These are phyloP conservation scores for Eristalinus sepulchralis DNA, from an alignment of 2,888 invertebrate genomes.

Conservation along the genomic window DNA sequence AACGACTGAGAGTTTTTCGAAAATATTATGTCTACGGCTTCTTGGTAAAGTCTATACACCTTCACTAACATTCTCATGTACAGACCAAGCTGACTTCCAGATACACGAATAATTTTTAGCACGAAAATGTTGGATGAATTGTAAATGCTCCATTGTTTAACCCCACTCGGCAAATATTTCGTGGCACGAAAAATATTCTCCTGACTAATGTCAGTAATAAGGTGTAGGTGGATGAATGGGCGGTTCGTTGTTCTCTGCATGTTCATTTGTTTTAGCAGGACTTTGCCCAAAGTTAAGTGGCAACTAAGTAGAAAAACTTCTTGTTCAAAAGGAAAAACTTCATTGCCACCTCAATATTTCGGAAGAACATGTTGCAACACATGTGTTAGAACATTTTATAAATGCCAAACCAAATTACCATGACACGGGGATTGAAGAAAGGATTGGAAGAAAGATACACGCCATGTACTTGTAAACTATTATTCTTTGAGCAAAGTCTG, in stretches of 20 bases:
- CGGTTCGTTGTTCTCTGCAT: background rate
- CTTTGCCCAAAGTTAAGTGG: background rate
- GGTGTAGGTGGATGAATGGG: background rate
- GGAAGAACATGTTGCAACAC: background rate
- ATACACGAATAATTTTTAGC: conserved; percentile 7
- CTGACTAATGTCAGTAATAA: background rate
- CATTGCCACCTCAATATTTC: background rate
- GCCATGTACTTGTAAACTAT: background rate
- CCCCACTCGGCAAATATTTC: background rate
- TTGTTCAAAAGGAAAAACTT: background rate
- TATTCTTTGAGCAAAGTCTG: background rate
- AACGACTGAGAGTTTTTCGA: no score
- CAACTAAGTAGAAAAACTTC: background rate
- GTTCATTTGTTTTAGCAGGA: background rate
- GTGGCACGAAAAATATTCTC: background rate
- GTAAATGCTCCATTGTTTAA: conserved; percentile 11
- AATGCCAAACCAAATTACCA: background rate
- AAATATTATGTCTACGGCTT: no score
- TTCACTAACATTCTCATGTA: background rate
- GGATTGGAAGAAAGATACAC: background rate
- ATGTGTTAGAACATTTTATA: background rate
- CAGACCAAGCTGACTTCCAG: background rate
- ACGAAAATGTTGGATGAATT: conserved; percentile 9
- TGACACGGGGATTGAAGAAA: background rate
- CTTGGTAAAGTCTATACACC: background rate